These are phyloP conservation scores for Pionites leucogaster DNA, from an alignment of 2,113 vertebrate genomes.

Conservation along the genomic window DNA sequence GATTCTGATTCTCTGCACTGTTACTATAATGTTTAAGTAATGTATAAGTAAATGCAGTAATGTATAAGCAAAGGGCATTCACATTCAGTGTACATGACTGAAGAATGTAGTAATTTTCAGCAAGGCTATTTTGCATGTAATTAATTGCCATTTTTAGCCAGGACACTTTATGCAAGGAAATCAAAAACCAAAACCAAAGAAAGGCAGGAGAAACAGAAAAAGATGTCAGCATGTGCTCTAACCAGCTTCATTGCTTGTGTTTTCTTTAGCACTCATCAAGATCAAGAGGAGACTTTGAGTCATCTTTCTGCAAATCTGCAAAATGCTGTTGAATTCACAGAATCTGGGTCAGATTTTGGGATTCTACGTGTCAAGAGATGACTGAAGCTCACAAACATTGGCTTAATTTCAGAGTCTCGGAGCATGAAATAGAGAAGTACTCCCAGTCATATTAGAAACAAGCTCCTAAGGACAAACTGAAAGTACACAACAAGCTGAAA, in stretches of 20 bases:
- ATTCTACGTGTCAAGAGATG: not conserved
- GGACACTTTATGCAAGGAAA: not conserved
- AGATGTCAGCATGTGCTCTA: not conserved
- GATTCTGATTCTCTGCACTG: not conserved
- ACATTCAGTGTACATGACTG: not conserved
- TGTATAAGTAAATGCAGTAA: not conserved
- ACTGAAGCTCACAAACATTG: not conserved
- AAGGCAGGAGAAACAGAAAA: not conserved
- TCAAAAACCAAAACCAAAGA: not conserved
- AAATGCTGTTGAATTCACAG: not conserved
- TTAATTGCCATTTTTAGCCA: not conserved
- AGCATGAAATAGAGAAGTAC: not conserved
- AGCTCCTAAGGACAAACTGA: not conserved
- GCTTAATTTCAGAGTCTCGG: not conserved
- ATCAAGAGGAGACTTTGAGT: not conserved
- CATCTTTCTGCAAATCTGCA: not conserved
- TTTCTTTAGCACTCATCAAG: not conserved
- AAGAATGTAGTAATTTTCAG: not conserved
- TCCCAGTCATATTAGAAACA: not conserved
- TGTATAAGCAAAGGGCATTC: not conserved
- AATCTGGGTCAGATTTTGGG: not conserved
- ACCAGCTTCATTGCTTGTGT: not conserved
- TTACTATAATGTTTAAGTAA: not conserved
- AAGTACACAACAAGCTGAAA: not conserved
- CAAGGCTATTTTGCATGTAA: not conserved